Evolutionary conservation across 2,797 vertebrate genomes (phyloP), one percentile per base, ranked within the genome.

Genomic region (Ciconia nigra): DNA sequence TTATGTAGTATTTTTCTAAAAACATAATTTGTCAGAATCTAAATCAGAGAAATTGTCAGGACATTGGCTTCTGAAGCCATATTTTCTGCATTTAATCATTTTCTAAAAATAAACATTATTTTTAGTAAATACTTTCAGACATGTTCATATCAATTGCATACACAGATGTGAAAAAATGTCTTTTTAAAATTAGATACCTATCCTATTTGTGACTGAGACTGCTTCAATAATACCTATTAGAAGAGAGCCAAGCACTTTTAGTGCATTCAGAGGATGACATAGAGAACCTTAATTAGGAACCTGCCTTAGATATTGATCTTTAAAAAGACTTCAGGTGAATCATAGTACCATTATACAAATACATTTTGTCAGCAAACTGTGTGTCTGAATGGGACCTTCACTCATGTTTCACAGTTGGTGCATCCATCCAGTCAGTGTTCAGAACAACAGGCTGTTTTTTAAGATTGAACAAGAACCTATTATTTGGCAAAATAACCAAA

Each of bases 151-250:
- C 3, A 78, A 29, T 49, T 70, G 67, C 25, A 55, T 24, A 67
- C 5, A 61, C 0, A 33, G 29, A 76, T 66, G 12, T n/a, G 25
- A 57, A 89, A 76, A 63, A 84, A 49, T 0, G 0, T 1, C 2
- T 46, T 72, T 67, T 76, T 13, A 51, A 58, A 83, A 51, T 78
- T 42, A 77, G 8, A 20, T 52, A n/a, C 3, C 2, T 54, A 24
- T 49, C 21, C 8, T 73, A 26, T 58, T 62, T 86, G 28, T 62
- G 21, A 55, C 9, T 51, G 52, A 73, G 18, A 51, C 8, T 46
- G 3, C 12, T 85, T 65, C 35, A 61, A 17, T 18, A 62, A 28
- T 28, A 63, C 6, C 8, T 70, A 13, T n/a, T 39, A 72, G 39
- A 87, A 70, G 55, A 77, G 17, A 66, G 9, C 1, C 4, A 47